Percentiles rank a stretch among this genome's conserved stretches.
Evolutionary conservation across 35 echinoderm and acorn worm genomes (phyloP).

Genomic region (Patiria miniata): DNA sequence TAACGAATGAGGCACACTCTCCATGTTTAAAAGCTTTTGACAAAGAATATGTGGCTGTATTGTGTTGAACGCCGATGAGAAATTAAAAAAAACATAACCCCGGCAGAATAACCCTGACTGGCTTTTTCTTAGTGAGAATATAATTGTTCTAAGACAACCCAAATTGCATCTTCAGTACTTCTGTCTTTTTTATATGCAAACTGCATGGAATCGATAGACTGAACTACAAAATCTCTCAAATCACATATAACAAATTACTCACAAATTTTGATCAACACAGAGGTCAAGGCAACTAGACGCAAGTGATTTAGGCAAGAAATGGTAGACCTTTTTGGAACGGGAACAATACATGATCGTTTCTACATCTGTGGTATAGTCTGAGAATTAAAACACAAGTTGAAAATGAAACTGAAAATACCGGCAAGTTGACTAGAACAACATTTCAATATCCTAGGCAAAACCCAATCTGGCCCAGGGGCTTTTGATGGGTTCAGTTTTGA

Average conservation of each 20-base stretch:
- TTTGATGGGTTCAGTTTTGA: constrained; percentile 33
- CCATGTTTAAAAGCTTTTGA: no score
- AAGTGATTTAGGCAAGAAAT: constrained; percentile 21
- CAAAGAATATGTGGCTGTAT: constrained; percentile 47
- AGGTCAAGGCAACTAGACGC: constrained; percentile 9
- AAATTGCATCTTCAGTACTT: constrained; percentile 49
- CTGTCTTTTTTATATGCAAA: constrained; percentile 34
- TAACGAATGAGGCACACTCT: no score
- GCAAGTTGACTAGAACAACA: constrained; percentile 46
- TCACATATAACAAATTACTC: background rate
- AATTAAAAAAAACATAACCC: constrained; percentile 49
- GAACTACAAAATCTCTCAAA: background rate
- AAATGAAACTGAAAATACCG: constrained; percentile 33
- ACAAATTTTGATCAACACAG: constrained; percentile 23
- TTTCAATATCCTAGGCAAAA: constrained; percentile 40
- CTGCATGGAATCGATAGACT: constrained; percentile 14
- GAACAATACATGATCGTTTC: background rate
- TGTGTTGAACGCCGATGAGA: constrained; percentile 61
- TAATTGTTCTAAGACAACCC: constrained; percentile 32
- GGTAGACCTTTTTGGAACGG: background rate
- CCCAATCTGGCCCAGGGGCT: constrained; percentile 47
- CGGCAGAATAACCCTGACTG: constrained; percentile 10
- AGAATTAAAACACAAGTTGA: constrained; percentile 30
- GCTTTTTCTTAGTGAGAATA: constrained; percentile 56
- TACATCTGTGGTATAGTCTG: background rate